phyloP scores from a whole-genome alignment of 1,140 invertebrate genomes.

The Olivierus martensii region DNA sequence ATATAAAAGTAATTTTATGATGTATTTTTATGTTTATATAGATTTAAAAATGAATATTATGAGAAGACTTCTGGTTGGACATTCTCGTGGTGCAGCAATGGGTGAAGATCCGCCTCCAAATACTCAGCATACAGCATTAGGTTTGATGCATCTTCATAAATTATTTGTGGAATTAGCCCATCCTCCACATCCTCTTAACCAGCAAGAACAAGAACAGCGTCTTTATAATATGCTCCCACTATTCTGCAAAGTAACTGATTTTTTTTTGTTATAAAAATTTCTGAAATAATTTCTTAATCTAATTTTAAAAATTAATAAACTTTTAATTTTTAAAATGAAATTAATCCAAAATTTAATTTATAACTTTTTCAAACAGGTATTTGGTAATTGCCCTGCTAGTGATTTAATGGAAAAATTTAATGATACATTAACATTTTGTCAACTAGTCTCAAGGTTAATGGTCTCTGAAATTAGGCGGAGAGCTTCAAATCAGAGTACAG shows the following conservation, averaged over 20 bases:
- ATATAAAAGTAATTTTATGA: no score
- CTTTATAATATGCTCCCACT: slow-evolving; percentile 95
- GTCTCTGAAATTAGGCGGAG: slow-evolving; percentile 83
- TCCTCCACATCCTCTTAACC: slow-evolving; percentile 59
- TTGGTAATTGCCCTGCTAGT: slow-evolving; percentile 69
- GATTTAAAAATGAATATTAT: slow-evolving; percentile 21
- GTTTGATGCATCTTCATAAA: slow-evolving; percentile 90
- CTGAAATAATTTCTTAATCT: neutral
- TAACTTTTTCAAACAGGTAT: slow-evolving; percentile 48
- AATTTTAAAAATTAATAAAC: neutral
- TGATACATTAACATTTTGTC: slow-evolving; percentile 82
- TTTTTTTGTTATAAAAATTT: neutral
- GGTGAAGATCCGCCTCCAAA: slow-evolving; percentile 10
- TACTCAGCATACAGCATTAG: slow-evolving; percentile 37
- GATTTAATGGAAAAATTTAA: slow-evolving; percentile 94
- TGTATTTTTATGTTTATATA: no score
- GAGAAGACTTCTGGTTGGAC: slow-evolving; percentile 19
- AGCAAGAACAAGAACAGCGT: slow-evolving; percentile 78
- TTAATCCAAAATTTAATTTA: neutral
- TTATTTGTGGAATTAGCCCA: slow-evolving; percentile 87
- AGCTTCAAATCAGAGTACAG: slow-evolving; percentile 86
- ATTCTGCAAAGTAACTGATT: slow-evolving; percentile 95
- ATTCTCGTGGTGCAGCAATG: slow-evolving; percentile 12
- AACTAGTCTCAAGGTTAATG: slow-evolving; percentile 86
- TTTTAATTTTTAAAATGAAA: neutral